Evolutionary conservation across 2,797 vertebrate genomes (phyloP).

Genomic region (Urocyon cinereoargenteus): DNA sequence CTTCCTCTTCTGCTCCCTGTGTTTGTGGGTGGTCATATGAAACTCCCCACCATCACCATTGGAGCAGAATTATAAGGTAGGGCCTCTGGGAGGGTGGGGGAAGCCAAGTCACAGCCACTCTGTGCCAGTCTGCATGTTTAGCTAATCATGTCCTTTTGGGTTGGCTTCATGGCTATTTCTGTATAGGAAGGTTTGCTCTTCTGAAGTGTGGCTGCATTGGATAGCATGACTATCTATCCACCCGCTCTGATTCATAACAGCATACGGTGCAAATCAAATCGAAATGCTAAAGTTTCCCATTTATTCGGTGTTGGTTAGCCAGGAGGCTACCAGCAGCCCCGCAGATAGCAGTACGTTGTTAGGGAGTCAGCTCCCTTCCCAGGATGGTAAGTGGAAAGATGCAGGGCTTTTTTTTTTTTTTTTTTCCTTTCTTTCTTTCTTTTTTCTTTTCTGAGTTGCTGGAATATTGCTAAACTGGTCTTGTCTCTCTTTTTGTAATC

Average conservation of each 20-base stretch:
- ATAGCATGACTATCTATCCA: slow-evolving; percentile 79
- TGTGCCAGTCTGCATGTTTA: slow-evolving; percentile 41
- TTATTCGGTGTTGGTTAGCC: slow-evolving; percentile 82
- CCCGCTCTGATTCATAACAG: slow-evolving; percentile 82
- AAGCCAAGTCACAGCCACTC: slow-evolving; percentile 25
- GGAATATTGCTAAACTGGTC: slow-evolving; percentile 89
- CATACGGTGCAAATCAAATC: slow-evolving; percentile 80
- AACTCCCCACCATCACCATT: slow-evolving; percentile 62
- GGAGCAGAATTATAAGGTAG: slow-evolving; percentile 77
- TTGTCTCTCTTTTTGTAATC: slow-evolving; percentile 83
- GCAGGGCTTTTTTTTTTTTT: slow-evolving; percentile 56
- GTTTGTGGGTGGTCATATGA: slow-evolving; percentile 71
- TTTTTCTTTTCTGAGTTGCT: slow-evolving; percentile 73
- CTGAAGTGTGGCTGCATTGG: slow-evolving; percentile 76
- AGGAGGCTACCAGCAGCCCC: slow-evolving; percentile 74
- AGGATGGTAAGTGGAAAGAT: slow-evolving; percentile 71
- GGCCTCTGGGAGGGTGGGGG: slow-evolving; percentile 64
- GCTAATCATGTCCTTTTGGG: slow-evolving; percentile 71
- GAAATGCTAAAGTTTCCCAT: slow-evolving; percentile 81
- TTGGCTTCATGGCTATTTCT: slow-evolving; percentile 80
- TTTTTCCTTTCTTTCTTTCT: neutral
- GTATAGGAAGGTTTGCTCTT: slow-evolving; percentile 76
- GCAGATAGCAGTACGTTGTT: slow-evolving; percentile 70
- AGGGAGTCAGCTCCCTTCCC: slow-evolving; percentile 74
- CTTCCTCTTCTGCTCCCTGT: slow-evolving; percentile 42